Percentiles rank a stretch among this genome's conserved stretches.
phyloP scores from a whole-genome alignment of 2,888 invertebrate genomes.

The Napeogenes sylphis region DNA sequence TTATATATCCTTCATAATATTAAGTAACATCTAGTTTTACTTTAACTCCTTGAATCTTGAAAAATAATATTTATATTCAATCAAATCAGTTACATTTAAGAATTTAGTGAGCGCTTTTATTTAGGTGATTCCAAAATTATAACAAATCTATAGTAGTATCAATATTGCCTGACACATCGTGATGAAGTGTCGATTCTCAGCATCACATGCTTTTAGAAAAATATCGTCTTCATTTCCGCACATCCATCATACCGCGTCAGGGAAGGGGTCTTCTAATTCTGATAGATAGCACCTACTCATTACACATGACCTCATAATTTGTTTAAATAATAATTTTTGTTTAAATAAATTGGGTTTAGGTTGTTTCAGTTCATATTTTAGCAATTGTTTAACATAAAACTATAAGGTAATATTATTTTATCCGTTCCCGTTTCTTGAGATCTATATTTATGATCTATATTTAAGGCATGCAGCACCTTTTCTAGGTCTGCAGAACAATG shows the following conservation, averaged over 20 bases:
- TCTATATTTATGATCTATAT: too few species aligned
- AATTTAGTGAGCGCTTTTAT: neutral
- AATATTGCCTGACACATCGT: constrained; percentile 3
- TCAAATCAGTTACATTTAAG: too few species aligned
- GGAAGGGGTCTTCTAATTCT: constrained; percentile 72
- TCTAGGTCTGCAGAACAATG: too few species aligned
- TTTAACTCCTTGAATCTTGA: too few species aligned
- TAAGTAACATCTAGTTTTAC: too few species aligned
- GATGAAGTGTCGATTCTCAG: constrained; percentile 54
- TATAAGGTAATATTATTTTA: too few species aligned
- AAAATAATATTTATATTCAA: too few species aligned
- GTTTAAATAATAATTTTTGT: constrained; percentile 10
- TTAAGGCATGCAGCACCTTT: too few species aligned
- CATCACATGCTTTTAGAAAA: constrained; percentile 68
- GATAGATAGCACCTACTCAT: constrained; percentile 73
- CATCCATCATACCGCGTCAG: constrained; percentile 73
- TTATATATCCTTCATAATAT: too few species aligned
- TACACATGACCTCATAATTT: constrained; percentile 35
- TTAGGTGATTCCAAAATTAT: neutral
- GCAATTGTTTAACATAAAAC: neutral
- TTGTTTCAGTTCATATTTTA: constrained; percentile 26
- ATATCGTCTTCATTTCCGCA: constrained; percentile 75
- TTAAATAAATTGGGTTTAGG: constrained; percentile 13
- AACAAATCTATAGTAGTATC: constrained; percentile 2
- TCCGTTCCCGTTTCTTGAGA: too few species aligned